Percentiles rank a stretch among this genome's conserved stretches.
Conservation (phyloP, 1,140 invertebrate species). For the roundworm (Caenorhabditis elegans) region WBcel235 BX284602.5:6306001-6306500, state of each 20-base stretch:
- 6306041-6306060: conserved; percentile 61
- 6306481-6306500: not conserved
- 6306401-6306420: not conserved
- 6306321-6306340: not conserved
- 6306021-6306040: conserved; percentile 62
- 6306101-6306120: conserved; percentile 52
- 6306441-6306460: not conserved
- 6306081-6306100: conserved; percentile 63
- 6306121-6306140: conserved; percentile 50
- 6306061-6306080: conserved; percentile 58
- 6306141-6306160: conserved; percentile 55
- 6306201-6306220: conserved; percentile 29
- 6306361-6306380: not conserved
- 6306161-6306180: conserved; percentile 62
- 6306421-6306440: not conserved
- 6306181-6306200: conserved; percentile 51
- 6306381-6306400: not conserved
- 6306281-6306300: not conserved
- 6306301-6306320: conserved; percentile 3
- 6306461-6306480: not conserved
- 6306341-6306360: conserved; percentile 2
- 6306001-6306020: conserved; percentile 63
- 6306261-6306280: not conserved
- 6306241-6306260: conserved; percentile 35
- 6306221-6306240: not conserved